Conservation (phyloP, 2,888 invertebrate genomes). For the Stenolophus ochropezus region DNA sequence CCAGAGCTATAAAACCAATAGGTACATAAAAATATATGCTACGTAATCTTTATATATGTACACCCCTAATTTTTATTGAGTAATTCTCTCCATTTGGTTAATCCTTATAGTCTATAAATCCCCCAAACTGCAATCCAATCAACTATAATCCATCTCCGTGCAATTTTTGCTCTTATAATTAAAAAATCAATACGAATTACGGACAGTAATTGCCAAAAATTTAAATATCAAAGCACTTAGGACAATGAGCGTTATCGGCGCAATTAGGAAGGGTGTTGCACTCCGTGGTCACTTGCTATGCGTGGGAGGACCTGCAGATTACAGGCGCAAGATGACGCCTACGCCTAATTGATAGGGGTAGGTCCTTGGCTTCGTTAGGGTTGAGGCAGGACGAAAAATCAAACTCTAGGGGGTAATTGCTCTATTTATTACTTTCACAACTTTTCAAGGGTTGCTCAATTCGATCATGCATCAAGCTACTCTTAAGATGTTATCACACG, state of each 20-base stretch:
- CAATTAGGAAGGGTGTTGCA: slow-evolving; percentile 29
- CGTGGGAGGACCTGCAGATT: slow-evolving; percentile 14
- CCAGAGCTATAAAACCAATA: no score
- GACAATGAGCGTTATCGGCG: slow-evolving; percentile 49
- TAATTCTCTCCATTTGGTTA: background rate
- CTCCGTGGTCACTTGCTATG: slow-evolving; percentile 54
- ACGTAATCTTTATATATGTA: no score
- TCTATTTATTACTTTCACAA: background rate
- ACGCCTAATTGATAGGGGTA: background rate
- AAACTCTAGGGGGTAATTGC: background rate
- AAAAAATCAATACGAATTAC: slow-evolving; percentile 39
- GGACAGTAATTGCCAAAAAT: slow-evolving; percentile 35
- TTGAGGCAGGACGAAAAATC: background rate
- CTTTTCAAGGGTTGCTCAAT: no score
- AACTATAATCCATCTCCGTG: background rate
- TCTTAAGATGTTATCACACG: no score
- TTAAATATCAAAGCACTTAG: slow-evolving; percentile 58
- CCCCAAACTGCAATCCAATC: background rate
- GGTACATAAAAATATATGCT: no score
- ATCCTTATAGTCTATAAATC: background rate
- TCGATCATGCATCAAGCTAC: no score
- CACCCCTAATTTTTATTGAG: no score
- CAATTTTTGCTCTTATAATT: slow-evolving; percentile 27
- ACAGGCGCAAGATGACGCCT: slow-evolving; percentile 4
- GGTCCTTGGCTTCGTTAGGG: background rate